Conservation (phyloP, 2,113 vertebrate genomes). For the Strix uralensis region DNA sequence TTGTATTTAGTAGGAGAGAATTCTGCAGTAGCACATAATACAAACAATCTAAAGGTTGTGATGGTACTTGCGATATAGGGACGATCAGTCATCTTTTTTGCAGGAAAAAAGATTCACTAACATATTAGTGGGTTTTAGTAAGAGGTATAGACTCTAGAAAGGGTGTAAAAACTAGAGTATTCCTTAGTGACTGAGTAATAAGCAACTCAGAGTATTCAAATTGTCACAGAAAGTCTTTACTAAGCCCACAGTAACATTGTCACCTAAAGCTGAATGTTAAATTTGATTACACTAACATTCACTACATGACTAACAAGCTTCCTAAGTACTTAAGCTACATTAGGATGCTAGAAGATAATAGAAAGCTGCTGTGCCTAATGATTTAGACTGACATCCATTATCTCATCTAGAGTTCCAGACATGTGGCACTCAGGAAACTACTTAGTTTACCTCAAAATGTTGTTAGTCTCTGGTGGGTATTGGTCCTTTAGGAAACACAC, state of each 20-base stretch:
- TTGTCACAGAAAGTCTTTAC: not conserved
- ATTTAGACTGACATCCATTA: conserved; percentile 18
- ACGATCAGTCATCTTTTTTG: not conserved
- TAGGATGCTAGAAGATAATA: not conserved
- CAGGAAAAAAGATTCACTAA: not conserved
- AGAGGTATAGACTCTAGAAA: not conserved
- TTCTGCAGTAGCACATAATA: not conserved
- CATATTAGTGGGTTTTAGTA: not conserved
- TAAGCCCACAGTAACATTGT: not conserved
- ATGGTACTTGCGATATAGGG: not conserved
- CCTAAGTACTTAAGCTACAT: not conserved
- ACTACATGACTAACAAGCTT: not conserved
- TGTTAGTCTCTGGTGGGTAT: not conserved
- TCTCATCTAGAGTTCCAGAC: not conserved
- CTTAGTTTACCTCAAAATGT: not conserved
- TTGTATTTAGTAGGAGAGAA: not conserved
- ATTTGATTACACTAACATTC: conserved; percentile 36
- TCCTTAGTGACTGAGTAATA: not conserved
- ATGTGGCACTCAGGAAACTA: not conserved
- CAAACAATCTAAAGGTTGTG: not conserved
- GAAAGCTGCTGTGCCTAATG: not conserved
- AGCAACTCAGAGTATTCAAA: not conserved
- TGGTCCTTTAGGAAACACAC: not conserved
- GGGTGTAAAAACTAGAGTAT: not conserved
- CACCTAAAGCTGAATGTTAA: conserved; percentile 1